Evolutionary conservation across 2,113 vertebrate species (phyloP), one percentile per base, ranked within the genome.

Genomic region (Peucedramus taeniatus): DNA sequence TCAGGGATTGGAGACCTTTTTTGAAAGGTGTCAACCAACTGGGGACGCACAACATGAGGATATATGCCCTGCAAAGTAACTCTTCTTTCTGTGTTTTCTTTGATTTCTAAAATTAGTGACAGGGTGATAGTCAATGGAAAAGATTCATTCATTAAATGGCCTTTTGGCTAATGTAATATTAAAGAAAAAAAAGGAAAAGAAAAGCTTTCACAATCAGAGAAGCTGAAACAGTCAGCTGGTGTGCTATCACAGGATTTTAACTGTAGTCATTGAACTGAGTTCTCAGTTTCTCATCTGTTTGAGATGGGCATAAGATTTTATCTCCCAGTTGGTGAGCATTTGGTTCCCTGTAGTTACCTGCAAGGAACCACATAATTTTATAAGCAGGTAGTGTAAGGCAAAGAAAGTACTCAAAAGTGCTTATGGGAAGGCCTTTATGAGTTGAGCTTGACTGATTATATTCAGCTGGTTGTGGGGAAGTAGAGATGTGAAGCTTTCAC

Each of bases 321-420:
- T 31, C 33, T 84, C 7, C 2, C 0, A 1, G 4, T 18, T 75
- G 20, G 15, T 59, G 26, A 60, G 18, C 15, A 15, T 20, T 27
- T 74, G 14, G 4, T 57, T 70, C 5, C 11, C 18, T 83, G 8
- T 63, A 30, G 7, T 53, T 57, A 77, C 14, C 9, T 13, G 4
- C 9, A 63, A 30, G 12, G 35, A 45, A 66, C 22, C 8, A 39
- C 3, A 1, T 37, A n/a, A 39, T 44, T 91, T 71, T 47, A 14
- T 50, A 15, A 57, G 19, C 27, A 51, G 7, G 6, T 44, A 61
- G 5, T 39, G 12, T 40, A 84, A 51, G 11, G 49, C 6, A 71
- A 70, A 75, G 4, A 10, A 72, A 79, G 5, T 35, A 33, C 11
- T 50, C 4, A 9, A 16, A 90, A 71, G 3, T 66, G 24, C 15